These are phyloP conservation scores for Drosophila recens DNA, from an alignment of 2,888 invertebrate genomes.

Conservation along the genomic window DNA sequence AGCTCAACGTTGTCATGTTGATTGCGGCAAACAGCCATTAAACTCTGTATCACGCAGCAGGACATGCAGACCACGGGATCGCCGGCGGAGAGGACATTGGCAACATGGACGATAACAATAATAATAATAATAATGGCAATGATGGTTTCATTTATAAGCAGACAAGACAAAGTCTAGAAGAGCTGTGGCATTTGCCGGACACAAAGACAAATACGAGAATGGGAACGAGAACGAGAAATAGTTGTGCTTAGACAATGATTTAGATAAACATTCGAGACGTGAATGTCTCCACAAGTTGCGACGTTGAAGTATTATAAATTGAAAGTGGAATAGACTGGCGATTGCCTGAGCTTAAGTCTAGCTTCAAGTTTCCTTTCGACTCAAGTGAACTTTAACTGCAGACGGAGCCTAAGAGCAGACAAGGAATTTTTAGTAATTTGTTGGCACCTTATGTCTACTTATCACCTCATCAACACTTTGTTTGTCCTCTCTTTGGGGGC, in stretches of 20 bases:
- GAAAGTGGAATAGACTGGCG: conserved; percentile 10
- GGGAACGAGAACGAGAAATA: conserved; percentile 33
- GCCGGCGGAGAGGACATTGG: conserved; percentile 8
- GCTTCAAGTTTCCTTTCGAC: conserved; percentile 8
- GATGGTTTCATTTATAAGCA: conserved; percentile 46
- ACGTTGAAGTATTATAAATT: conserved; percentile 26
- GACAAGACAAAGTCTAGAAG: conserved; percentile 25
- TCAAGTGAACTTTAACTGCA: conserved; percentile 14
- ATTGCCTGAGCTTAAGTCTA: conserved; percentile 1
- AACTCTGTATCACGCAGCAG: conserved; percentile 32
- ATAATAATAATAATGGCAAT: conserved; percentile 46
- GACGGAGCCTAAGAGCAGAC: background rate
- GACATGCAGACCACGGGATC: conserved; percentile 8
- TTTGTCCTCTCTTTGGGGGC: conserved; percentile 26
- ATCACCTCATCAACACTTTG: conserved; percentile 58
- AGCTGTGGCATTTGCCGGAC: conserved; percentile 9
- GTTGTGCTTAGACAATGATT: conserved; percentile 37
- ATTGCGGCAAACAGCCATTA: conserved; percentile 42
- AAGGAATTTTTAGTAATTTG: conserved; percentile 18
- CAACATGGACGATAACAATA: conserved; percentile 42
- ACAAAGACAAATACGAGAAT: conserved; percentile 28
- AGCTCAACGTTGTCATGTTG: conserved; percentile 7
- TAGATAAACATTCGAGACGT: conserved; percentile 44
- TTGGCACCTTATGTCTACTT: conserved; percentile 52
- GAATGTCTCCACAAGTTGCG: background rate